Evolutionary conservation across 2,888 invertebrate species (phyloP).

Genomic region (Drosophila mayaguana): DNA sequence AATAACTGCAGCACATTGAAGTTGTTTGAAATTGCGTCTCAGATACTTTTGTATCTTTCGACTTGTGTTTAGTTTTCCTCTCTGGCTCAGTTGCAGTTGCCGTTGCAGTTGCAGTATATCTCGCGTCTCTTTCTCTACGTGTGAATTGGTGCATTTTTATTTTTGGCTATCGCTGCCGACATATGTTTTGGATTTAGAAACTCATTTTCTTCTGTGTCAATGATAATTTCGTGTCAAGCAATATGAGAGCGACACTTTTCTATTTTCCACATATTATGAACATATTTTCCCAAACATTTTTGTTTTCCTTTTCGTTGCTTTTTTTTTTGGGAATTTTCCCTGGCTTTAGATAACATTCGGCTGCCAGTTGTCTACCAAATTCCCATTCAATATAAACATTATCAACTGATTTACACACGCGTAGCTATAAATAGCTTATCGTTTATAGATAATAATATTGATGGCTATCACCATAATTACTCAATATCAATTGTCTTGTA

Average conservation of each 20-base stretch:
- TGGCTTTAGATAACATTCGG: conserved; percentile 34
- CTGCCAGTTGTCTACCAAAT: conserved; percentile 45
- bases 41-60: conserved; percentile 66
- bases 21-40: conserved; percentile 51
- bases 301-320: too few relatives aligned
- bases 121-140: conserved; percentile 13
- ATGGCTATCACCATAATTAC: conserved; percentile 11
- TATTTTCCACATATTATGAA: conserved; percentile 38
- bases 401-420: conserved; percentile 24
- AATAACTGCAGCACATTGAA: conserved; percentile 68
- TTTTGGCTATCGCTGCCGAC: conserved; percentile 58
- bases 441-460: conserved; percentile 40
- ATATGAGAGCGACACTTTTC: conserved; percentile 38
- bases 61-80: conserved; percentile 46
- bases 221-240: conserved; percentile 39
- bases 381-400: conserved; percentile 6
- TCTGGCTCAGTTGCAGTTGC: conserved; percentile 7
- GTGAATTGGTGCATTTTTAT: conserved; percentile 52
- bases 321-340: conserved; percentile 8
- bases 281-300: conserved; percentile 19
- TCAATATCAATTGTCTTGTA: conserved; percentile 15
- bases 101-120: conserved; percentile 12
- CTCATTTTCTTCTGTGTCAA: conserved; percentile 67
- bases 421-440: conserved; percentile 48
- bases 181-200: conserved; percentile 67